A percentile compares a stretch with the other conserved stretches of the same genome.
These are phyloP conservation scores for Gambelia wislizenii DNA, from an alignment of 2,797 vertebrate species.

Conservation along the genomic window DNA sequence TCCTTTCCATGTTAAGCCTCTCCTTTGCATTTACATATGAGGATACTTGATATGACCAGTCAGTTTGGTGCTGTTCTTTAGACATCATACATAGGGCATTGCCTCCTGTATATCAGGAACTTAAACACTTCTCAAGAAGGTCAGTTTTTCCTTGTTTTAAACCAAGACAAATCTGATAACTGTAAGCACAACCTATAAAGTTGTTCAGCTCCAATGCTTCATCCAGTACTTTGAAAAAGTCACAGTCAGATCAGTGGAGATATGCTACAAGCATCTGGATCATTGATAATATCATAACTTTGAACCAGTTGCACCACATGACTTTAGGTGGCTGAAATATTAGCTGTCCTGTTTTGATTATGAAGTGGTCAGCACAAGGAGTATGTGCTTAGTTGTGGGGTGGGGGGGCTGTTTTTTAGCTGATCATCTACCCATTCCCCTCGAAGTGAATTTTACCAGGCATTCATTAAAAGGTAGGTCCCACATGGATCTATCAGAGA, in stretches of 20 bases:
- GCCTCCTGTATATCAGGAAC: not conserved
- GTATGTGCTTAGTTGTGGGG: not conserved
- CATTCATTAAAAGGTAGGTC: slow-evolving; percentile 41
- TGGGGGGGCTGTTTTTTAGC: too few relatives aligned
- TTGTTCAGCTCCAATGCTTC: not conserved
- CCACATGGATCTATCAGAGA: slow-evolving; percentile 46
- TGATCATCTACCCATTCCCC: too few relatives aligned
- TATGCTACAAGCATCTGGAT: slow-evolving; percentile 24
- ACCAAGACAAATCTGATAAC: not conserved
- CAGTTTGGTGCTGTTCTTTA: slow-evolving; percentile 2
- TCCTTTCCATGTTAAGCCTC: not conserved
- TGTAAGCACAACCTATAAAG: not conserved
- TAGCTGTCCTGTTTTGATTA: slow-evolving; percentile 34
- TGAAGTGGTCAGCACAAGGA: slow-evolving; percentile 30
- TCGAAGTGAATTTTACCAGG: not conserved
- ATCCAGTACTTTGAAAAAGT: not conserved
- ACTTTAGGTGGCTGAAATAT: slow-evolving; percentile 65
- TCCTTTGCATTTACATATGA: not conserved
- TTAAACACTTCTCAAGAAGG: not conserved
- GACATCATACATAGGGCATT: not conserved
- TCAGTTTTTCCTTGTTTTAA: not conserved
- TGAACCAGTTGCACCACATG: slow-evolving; percentile 58
- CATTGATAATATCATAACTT: slow-evolving; percentile 63
- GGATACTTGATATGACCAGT: not conserved
- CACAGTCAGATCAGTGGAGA: not conserved